Evolutionary conservation across 2,888 invertebrate genomes (phyloP), one percentile per base, ranked within the genome.

Genomic region (Drosophila eohydei): DNA sequence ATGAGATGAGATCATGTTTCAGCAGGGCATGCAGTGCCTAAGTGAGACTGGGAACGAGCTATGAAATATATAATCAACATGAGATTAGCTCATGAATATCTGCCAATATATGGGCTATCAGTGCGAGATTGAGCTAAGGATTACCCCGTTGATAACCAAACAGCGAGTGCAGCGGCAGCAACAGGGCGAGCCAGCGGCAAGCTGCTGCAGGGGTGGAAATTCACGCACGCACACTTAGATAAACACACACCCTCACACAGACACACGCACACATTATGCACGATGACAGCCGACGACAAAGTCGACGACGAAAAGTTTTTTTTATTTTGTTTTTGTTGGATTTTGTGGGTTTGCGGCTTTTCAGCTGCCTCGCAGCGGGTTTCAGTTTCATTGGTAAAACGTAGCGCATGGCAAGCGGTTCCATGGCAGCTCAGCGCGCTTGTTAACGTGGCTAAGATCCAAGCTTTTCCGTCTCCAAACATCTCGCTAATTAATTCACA

Each of bases 331-430:
- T 34, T 43, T 40, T 54, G 63, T 63, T 44, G 64, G 69, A 67
- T 61, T 82, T 73, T 43, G 57, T 70, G 67, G 75, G 50, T 71
- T 78, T 80, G 79, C 59, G 80, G 78, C 65, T 76, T 80, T 82
- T 79, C 59, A 70, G 76, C 77, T 70, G 69, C 56, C 67, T 65
- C 68, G 72, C 44, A 75, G 80, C 72, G 58, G 80, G 79, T 81
- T 87, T 83, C 88, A 67, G 80, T 89, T 89, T 85, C 85, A 85
- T 85, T 85, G 82, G 78, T 81, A 72, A 68, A 80, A 70, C 75
- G 75, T 66, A 76, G 72, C 78, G 80, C 89, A 69, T 81, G 71
- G 80, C 57, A 81, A 84, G 72, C 89, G 82, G 87, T 85, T 81
- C 81, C 71, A 58, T n/a, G 54, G 59, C 59, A 66, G 67, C 67